These are phyloP conservation scores for Acholoe squamosa DNA, from an alignment of 2,888 invertebrate species.

Conservation along the genomic window DNA sequence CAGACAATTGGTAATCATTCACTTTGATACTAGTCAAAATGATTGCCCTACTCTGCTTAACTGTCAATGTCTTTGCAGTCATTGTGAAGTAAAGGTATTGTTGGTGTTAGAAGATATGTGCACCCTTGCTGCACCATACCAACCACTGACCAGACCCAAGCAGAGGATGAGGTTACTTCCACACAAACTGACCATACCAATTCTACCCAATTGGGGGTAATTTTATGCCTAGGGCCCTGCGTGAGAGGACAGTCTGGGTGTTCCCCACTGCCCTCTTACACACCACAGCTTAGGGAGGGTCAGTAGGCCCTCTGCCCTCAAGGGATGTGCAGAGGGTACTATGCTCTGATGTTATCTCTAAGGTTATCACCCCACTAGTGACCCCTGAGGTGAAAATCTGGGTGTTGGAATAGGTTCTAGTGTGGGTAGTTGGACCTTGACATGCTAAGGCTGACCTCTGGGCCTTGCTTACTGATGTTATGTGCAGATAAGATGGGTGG, in stretches of 20 bases:
- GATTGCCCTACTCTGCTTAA: too few relatives aligned
- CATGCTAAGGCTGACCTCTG: neutral
- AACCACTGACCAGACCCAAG: neutral
- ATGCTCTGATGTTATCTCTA: neutral
- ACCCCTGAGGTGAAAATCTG: neutral
- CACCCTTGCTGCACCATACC: neutral
- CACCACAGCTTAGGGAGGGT: neutral
- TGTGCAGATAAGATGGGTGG: neutral
- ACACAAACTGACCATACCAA: neutral
- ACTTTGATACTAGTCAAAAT: too few relatives aligned
- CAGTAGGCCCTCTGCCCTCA: neutral
- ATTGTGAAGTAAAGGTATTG: too few relatives aligned
- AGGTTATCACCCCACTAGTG: neutral
- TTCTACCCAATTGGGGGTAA: neutral
- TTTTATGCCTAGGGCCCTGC: neutral
- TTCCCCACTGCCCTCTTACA: neutral
- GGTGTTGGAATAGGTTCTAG: neutral
- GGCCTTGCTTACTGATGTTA: neutral
- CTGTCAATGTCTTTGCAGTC: too few relatives aligned
- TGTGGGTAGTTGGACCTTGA: neutral
- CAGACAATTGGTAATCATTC: too few relatives aligned
- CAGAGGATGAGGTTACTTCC: neutral
- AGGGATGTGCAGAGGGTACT: neutral
- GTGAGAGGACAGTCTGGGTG: neutral
- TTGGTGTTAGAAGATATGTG: too few relatives aligned